phyloP scores from a whole-genome alignment of 2,797 vertebrate species.

The Poliocrania exsul region DNA sequence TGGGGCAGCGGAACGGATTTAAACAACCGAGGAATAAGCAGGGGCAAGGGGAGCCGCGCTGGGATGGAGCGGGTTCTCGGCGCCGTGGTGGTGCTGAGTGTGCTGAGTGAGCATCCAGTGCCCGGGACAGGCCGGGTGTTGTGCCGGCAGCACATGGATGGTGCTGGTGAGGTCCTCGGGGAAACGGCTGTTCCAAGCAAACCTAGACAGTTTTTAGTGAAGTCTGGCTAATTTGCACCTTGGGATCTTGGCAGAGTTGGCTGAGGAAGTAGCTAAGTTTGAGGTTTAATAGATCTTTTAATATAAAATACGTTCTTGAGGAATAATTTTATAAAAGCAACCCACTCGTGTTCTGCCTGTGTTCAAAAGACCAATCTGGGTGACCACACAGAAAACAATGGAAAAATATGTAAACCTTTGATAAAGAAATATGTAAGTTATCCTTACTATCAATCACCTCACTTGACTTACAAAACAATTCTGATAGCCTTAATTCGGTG shows the following conservation, averaged over 20 bases:
- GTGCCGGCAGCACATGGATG: background rate
- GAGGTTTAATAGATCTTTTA: background rate
- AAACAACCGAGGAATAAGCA: background rate
- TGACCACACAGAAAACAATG: background rate
- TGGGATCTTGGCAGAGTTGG: background rate
- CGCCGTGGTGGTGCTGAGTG: accelerated
- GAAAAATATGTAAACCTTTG: accelerated
- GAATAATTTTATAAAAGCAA: background rate
- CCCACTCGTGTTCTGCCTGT: accelerated
- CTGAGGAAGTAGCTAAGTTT: background rate
- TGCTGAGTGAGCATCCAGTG: accelerated
- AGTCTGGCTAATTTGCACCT: background rate
- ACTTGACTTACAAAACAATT: background rate
- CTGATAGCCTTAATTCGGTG: background rate
- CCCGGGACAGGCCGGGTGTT: background rate
- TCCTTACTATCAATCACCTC: background rate
- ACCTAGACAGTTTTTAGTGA: background rate
- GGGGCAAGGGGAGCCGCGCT: no score
- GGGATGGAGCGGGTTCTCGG: accelerated
- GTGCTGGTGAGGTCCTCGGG: accelerated
- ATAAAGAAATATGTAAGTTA: background rate
- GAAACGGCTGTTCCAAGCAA: background rate
- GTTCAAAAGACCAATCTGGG: background rate
- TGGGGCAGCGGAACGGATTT: background rate
- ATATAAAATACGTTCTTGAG: background rate